Evolutionary conservation across 2,888 invertebrate genomes (phyloP).

Genomic region (Ennomos erosarius): DNA sequence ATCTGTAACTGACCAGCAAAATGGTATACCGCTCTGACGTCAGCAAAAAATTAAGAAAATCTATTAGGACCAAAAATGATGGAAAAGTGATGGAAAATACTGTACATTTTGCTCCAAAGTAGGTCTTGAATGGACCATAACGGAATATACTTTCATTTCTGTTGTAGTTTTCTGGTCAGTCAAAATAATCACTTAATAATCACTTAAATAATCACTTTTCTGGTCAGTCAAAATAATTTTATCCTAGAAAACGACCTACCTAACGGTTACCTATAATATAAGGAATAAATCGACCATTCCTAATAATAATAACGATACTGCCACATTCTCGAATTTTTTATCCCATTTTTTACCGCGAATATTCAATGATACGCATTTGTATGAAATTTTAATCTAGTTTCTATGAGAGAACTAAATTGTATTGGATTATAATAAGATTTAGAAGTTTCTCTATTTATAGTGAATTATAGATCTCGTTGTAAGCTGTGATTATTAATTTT

Average conservation of each 20-base stretch:
- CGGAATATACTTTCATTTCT: too few species aligned
- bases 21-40: not conserved
- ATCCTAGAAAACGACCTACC: slow-evolving; percentile 18
- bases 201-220: slow-evolving; percentile 5
- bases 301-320: slow-evolving; percentile 67
- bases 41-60: too few species aligned
- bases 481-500: slow-evolving; percentile 36
- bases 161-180: not conserved
- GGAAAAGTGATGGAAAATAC: too few species aligned
- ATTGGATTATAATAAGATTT: slow-evolving; percentile 36
- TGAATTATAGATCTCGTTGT: slow-evolving; percentile 25
- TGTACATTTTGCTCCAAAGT: too few species aligned
- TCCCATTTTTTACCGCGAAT: slow-evolving; percentile 59
- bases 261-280: too few species aligned
- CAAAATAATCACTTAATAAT: too few species aligned
- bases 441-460: slow-evolving; percentile 43
- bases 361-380: slow-evolving; percentile 35
- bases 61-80: too few species aligned
- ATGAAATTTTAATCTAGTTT: slow-evolving; percentile 40
- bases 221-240: not conserved
- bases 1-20: not conserved
- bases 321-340: slow-evolving; percentile 74
- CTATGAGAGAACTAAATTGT: slow-evolving; percentile 40
- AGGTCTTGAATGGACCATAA: too few species aligned
- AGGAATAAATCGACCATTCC: slow-evolving; percentile 56